Percentiles rank a stretch among this genome's conserved stretches.
Conservation (phyloP, 2,888 invertebrate genomes). For the Pyralis farinalis region DNA sequence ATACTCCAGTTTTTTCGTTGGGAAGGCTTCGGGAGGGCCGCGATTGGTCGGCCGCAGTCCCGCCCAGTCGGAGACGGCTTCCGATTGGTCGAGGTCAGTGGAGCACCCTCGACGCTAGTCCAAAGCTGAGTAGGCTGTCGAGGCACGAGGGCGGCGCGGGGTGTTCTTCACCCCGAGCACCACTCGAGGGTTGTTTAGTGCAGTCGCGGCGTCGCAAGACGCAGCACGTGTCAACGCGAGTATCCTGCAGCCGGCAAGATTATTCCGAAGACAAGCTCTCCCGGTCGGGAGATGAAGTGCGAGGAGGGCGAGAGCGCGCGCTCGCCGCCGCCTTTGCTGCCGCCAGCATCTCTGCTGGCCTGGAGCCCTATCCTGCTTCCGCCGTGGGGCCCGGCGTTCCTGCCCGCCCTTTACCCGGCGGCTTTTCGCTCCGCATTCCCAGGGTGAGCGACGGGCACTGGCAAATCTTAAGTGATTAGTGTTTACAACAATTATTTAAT, state of each 20-base stretch:
- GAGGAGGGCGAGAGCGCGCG: slow-evolving; percentile 70
- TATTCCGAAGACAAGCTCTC: slow-evolving; percentile 76
- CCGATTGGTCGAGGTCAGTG: slow-evolving; percentile 60
- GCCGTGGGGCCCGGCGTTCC: slow-evolving; percentile 87
- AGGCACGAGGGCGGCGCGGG: slow-evolving; percentile 76
- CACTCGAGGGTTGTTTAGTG: slow-evolving; percentile 81
- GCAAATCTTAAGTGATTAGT: slow-evolving; percentile 13
- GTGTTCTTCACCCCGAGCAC: slow-evolving; percentile 78
- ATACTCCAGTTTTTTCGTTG: slow-evolving; percentile 76
- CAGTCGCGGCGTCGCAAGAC: slow-evolving; percentile 70
- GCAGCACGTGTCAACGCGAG: slow-evolving; percentile 72
- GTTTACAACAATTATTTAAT: slow-evolving; percentile 1
- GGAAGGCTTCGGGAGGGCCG: slow-evolving; percentile 52
- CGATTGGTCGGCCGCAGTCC: slow-evolving; percentile 58
- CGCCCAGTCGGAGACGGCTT: slow-evolving; percentile 55
- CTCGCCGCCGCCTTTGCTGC: slow-evolving; percentile 68
- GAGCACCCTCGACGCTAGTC: slow-evolving; percentile 74
- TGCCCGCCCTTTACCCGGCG: slow-evolving; percentile 87
- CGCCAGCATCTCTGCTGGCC: slow-evolving; percentile 84
- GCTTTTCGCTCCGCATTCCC: slow-evolving; percentile 87
- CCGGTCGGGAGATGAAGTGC: slow-evolving; percentile 77
- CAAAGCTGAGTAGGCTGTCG: slow-evolving; percentile 77
- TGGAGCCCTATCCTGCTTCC: slow-evolving; percentile 89
- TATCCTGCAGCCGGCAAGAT: slow-evolving; percentile 59
- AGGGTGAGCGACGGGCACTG: slow-evolving; percentile 80